phyloP scores from a whole-genome alignment of 2,113 vertebrate species.

The Andinoacara biseriatus region DNA sequence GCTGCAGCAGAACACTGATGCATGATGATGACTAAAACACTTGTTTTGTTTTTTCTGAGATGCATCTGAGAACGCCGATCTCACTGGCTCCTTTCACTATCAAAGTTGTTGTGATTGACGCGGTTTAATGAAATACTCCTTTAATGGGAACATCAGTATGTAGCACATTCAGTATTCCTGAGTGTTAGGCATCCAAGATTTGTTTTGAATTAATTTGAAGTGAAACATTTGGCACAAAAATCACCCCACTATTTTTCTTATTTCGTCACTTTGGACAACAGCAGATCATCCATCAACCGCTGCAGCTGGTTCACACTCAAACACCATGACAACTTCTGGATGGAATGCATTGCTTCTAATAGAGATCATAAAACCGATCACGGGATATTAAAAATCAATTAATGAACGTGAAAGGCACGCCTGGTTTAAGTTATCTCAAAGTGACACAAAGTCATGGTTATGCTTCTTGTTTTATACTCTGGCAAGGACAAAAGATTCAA shows the following conservation, averaged over 20 bases:
- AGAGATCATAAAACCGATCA: slow-evolving; percentile 28
- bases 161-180: not conserved
- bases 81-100: slow-evolving; percentile 33
- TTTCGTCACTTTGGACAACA: slow-evolving; percentile 40
- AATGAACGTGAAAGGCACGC: slow-evolving; percentile 5
- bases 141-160: slow-evolving; percentile 16
- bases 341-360: slow-evolving; percentile 39
- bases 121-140: slow-evolving; percentile 29
- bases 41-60: slow-evolving; percentile 27
- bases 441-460: slow-evolving; percentile 7
- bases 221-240: slow-evolving; percentile 21
- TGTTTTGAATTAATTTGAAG: slow-evolving; percentile 28
- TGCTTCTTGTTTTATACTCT: not conserved
- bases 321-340: slow-evolving; percentile 20
- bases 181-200: slow-evolving; percentile 15
- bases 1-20: not conserved
- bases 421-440: slow-evolving; percentile 21
- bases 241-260: slow-evolving; percentile 7
- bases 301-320: slow-evolving; percentile 54
- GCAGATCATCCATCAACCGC: slow-evolving; percentile 23
- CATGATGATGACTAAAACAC: not conserved
- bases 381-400: slow-evolving; percentile 18
- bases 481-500: not conserved
- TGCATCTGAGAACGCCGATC: slow-evolving; percentile 33
- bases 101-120: slow-evolving; percentile 26